Base-by-base conservation (phyloP, 1,140 invertebrate species). In the Nomia melanderi region DNA sequence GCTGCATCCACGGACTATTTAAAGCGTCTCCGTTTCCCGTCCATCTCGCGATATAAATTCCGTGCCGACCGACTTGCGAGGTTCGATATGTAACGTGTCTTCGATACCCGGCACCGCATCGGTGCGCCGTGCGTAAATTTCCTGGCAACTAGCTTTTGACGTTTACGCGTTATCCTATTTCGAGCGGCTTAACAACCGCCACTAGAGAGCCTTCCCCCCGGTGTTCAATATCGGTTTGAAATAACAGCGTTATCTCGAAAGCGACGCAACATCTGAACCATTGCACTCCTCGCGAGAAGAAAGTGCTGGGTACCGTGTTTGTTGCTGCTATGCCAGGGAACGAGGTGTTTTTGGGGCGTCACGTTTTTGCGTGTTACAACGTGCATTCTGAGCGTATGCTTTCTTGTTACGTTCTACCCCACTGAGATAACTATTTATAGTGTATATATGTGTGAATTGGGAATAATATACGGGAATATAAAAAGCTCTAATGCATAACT, bases 151-250 rank as follows among this genome's bases (percentile, higher is more conserved):
- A 79, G 78, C 59, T 47, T 64, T 64, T 20, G 78, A 79, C 78
- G 50, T 77, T 79, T 70, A 79, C 73, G 27, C 57, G 64, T 79
- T 66, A 63, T 77, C 73, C 78, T 79, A 79, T 79, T 79, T 79
- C 47, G 36, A 76, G 78, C 64, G 39, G 36, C 64, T 64, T 60
- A 78, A 44, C 76, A 64, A 69, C 47, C 47, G 14, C 7, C 20
- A 8, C 36, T 53, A 25, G 39, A 71, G 77, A 57, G 47, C 31
- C 27, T 56, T 70, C 17, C 41, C 14, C 31, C 12, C 57, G 44
- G 54, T 39, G 73, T 60, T 53, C 25, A 44, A 33, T 47, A 69
- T 76, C 31, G 25, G 29, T 69, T 60, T n/a, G 41, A 76, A 70
- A 60, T 69, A 76, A 70, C 73, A 27, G 31, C 64, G 39, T 75